Conservation (phyloP, 2,888 invertebrate genomes). For the Cynaeus angustus region DNA sequence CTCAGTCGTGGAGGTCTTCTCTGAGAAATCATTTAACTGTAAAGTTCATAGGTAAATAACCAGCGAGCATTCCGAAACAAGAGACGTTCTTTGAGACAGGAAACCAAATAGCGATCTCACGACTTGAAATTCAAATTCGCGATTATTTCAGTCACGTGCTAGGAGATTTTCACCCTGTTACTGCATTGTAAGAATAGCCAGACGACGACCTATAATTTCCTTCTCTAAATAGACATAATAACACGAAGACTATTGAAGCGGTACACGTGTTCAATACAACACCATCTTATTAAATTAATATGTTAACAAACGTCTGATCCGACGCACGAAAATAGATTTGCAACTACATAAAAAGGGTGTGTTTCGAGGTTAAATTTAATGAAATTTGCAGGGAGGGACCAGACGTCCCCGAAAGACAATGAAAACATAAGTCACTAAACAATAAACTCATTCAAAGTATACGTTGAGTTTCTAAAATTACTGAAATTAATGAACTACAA, state of each 20-base stretch:
- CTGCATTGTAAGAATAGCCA: constrained; percentile 29
- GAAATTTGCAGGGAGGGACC: constrained; percentile 21
- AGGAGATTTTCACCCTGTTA: constrained; percentile 13
- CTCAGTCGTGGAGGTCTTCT: constrained; percentile 15
- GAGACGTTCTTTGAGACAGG: constrained; percentile 19
- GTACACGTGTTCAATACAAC: no score
- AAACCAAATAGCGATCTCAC: constrained; percentile 17
- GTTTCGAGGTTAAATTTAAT: constrained; percentile 20
- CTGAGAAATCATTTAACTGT: constrained; percentile 40
- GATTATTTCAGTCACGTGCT: constrained; percentile 18
- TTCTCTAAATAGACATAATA: constrained; percentile 42
- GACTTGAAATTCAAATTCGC: constrained; percentile 19
- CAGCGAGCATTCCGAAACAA: neutral
- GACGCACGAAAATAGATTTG: neutral
- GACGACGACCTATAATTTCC: constrained; percentile 43
- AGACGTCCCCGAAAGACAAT: constrained; percentile 14
- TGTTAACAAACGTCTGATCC: neutral
- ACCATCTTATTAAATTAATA: no score
- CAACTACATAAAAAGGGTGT: constrained; percentile 24
- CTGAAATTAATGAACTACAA: neutral
- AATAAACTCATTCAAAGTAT: neutral
- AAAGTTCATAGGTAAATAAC: constrained; percentile 24
- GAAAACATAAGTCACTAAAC: neutral
- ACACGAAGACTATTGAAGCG: constrained; percentile 1
- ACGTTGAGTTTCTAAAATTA: neutral